Percentiles rank a stretch among this genome's conserved stretches.
Evolutionary conservation across 1,140 invertebrate genomes (phyloP).

Genomic region (Acromyrmex echinatior): DNA sequence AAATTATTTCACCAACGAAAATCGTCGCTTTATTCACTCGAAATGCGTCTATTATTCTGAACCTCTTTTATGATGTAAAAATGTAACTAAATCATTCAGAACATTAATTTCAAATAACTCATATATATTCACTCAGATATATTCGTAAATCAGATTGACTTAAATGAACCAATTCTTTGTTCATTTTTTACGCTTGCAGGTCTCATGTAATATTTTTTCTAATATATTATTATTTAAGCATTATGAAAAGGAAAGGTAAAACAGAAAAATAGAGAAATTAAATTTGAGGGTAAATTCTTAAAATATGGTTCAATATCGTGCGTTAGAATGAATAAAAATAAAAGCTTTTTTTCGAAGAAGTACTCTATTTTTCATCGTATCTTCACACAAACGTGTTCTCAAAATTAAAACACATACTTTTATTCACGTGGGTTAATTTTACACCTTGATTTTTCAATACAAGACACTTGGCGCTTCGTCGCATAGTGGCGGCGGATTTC

Average conservation of each 20-base stretch:
- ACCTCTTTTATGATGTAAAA: background rate
- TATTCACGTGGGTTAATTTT: constrained; percentile 5
- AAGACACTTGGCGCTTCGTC: constrained; percentile 12
- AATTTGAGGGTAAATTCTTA: background rate
- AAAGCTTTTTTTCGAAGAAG: background rate
- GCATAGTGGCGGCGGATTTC: background rate
- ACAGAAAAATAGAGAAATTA: background rate
- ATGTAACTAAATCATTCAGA: constrained; percentile 27
- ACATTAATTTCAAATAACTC: background rate
- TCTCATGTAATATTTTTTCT: background rate
- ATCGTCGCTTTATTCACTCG: background rate
- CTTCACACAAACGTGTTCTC: background rate
- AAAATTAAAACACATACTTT: background rate
- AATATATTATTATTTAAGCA: background rate
- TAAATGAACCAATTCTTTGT: background rate
- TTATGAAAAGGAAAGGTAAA: background rate
- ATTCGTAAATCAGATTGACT: background rate
- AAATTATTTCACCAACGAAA: background rate
- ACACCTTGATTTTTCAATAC: constrained; percentile 20
- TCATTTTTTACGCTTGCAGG: background rate
- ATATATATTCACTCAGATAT: background rate
- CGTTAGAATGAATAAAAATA: background rate
- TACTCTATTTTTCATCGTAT: background rate
- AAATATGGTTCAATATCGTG: background rate
- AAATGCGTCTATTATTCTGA: background rate